Evolutionary conservation across 2,797 vertebrate genomes (phyloP).

Genomic region (Sus cebifrons): DNA sequence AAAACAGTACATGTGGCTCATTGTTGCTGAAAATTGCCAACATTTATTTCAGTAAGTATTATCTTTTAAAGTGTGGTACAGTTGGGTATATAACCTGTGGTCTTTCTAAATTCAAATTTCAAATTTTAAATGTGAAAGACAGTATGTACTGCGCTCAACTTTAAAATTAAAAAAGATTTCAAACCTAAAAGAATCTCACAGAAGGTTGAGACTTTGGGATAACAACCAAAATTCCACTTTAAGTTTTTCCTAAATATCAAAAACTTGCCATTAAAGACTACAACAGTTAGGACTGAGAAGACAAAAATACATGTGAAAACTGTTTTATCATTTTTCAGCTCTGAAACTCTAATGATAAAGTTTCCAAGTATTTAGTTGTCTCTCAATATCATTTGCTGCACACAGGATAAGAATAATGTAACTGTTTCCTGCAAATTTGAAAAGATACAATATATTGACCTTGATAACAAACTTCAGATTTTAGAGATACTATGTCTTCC

Average conservation of each 20-base stretch:
- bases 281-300: not conserved
- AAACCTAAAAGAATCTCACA: not conserved
- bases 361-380: not conserved
- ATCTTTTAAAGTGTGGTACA: slow-evolving; percentile 36
- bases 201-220: not conserved
- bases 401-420: not conserved
- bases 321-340: not conserved
- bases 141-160: not conserved
- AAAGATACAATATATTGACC: not conserved
- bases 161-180: not conserved
- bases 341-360: not conserved
- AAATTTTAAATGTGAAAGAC: slow-evolving; percentile 44
- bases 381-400: not conserved
- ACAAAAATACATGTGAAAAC: not conserved
- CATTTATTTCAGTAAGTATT: slow-evolving; percentile 9
- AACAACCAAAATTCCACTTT: not conserved
- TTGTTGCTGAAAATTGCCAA: not conserved
- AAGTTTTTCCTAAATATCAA: slow-evolving; percentile 9
- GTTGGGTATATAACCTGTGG: not conserved
- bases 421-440: not conserved
- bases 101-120: slow-evolving; percentile 22
- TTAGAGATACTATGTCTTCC: not conserved
- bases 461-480: not conserved
- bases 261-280: not conserved
- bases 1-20: not conserved